Percentiles rank a stretch among this genome's conserved stretches.
Evolutionary conservation across 2,113 vertebrate species (phyloP).

Genomic region (Ondatra zibethicus): DNA sequence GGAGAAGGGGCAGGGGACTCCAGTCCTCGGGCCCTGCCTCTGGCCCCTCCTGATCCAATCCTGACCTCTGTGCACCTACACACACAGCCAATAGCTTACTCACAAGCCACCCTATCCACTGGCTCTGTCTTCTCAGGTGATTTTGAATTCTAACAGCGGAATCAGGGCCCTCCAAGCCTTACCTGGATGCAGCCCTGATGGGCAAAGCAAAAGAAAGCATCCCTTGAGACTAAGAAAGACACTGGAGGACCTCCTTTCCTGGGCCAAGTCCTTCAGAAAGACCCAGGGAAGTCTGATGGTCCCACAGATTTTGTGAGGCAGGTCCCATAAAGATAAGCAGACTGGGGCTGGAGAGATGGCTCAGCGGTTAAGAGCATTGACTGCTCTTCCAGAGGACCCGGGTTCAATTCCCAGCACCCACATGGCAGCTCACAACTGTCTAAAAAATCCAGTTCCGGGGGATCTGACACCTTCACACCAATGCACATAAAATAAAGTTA

Average conservation of each 20-base stretch:
- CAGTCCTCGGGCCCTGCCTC: background rate
- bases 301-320: background rate
- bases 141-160: background rate
- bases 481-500: no score
- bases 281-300: background rate
- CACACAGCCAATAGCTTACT: background rate
- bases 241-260: background rate
- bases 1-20: background rate
- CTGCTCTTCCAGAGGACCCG: no score
- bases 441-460: no score
- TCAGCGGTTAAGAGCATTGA: no score
- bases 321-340: background rate
- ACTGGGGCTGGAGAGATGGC: no score
- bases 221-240: background rate
- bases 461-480: no score
- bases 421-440: no score
- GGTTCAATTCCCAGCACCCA: no score
- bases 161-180: background rate
- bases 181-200: background rate
- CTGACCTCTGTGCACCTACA: background rate
- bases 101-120: background rate
- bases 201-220: background rate
- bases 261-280: background rate
- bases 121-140: background rate
- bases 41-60: background rate